These are phyloP conservation scores for Hermetia illucens DNA, from an alignment of 1,140 invertebrate species.

Conservation along the genomic window DNA sequence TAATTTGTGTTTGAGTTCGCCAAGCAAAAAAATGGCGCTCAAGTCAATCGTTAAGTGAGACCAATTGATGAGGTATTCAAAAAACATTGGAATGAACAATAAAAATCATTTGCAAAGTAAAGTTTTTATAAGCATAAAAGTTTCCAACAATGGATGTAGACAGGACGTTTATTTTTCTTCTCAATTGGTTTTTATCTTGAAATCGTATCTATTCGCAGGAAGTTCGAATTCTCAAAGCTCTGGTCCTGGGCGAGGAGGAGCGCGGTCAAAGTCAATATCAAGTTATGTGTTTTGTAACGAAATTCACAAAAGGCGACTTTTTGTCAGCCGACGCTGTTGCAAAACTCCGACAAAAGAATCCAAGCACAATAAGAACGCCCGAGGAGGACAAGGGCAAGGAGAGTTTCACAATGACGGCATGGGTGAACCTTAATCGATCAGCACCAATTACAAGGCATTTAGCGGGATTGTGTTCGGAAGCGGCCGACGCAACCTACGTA, in stretches of 20 bases:
- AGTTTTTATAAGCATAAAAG: too few species aligned
- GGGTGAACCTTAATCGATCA: conserved; percentile 50
- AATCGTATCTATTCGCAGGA: conserved; percentile 55
- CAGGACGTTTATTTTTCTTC: too few species aligned
- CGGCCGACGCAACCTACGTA: conserved; percentile 61
- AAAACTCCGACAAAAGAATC: conserved; percentile 89
- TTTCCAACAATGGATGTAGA: too few species aligned
- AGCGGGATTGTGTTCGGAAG: conserved; percentile 56
- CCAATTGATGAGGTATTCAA: conserved; percentile 1
- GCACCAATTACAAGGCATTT: conserved; percentile 61
- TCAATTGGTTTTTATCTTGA: too few species aligned
- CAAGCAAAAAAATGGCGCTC: too few species aligned
- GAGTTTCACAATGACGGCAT: conserved; percentile 68
- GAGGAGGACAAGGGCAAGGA: conserved; percentile 76
- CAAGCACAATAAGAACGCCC: conserved; percentile 63
- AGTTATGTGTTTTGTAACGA: conserved; percentile 82
- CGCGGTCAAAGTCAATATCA: conserved; percentile 79
- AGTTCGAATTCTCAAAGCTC: conserved; percentile 78
- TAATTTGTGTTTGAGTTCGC: too few species aligned
- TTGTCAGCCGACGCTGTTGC: conserved; percentile 93
- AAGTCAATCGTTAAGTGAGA: too few species aligned
- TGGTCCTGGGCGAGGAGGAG: conserved; percentile 93
- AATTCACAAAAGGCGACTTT: conserved; percentile 81
- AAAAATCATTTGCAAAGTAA: too few species aligned
- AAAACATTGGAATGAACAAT: too few species aligned